Conservation (phyloP, 2,888 invertebrate genomes). For the Nomada ferruginata region DNA sequence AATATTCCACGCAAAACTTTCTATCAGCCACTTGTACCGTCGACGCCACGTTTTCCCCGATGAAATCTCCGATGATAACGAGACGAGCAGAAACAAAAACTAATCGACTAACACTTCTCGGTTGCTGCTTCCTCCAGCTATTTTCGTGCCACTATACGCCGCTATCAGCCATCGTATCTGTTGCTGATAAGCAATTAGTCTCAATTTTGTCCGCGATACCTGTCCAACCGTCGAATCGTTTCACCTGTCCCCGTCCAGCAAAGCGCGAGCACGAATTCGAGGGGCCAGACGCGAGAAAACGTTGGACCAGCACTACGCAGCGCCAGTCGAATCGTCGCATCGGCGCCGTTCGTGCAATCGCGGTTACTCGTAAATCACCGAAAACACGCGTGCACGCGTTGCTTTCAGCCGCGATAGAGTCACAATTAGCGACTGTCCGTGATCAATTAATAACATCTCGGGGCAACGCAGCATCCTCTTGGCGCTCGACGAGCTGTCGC, state of each 20-base stretch:
- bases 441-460: constrained; percentile 71
- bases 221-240: constrained; percentile 20
- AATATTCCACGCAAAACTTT: not conserved
- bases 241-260: constrained; percentile 35
- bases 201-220: not conserved
- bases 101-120: not conserved
- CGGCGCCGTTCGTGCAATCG: constrained; percentile 16
- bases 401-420: constrained; percentile 60
- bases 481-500: constrained; percentile 68
- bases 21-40: not conserved
- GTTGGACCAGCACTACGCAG: constrained; percentile 1
- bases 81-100: not conserved
- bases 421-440: constrained; percentile 70
- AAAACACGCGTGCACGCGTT: constrained; percentile 52
- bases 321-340: constrained; percentile 35
- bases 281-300: not conserved
- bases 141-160: not conserved
- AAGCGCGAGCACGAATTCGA: constrained; percentile 23
- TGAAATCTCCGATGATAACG: not conserved
- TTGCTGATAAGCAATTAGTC: not conserved
- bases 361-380: constrained; percentile 63
- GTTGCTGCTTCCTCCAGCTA: not conserved
- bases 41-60: not conserved
- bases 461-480: constrained; percentile 48
- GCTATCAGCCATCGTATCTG: constrained; percentile 21